Evolutionary conservation across 1,140 invertebrate species (phyloP), one percentile per base, ranked within the genome.

Genomic region (Tetragnatha versicolor): DNA sequence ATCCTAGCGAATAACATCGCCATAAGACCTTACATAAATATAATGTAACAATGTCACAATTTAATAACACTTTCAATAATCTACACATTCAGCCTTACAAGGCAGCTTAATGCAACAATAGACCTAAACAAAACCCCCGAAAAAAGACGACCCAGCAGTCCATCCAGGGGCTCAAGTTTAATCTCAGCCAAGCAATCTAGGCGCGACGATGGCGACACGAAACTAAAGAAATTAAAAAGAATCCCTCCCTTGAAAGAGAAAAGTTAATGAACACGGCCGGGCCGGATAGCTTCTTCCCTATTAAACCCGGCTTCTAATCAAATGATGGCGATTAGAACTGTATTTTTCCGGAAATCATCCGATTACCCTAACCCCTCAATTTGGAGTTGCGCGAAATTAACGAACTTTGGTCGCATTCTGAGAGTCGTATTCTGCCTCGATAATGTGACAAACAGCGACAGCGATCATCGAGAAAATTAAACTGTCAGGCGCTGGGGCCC

Each of bases 401-500:
- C 66, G 66, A 55, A 70, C 29, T 69, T 53, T 51, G 42, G 33
- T 51, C 47, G 22, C 35, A 45, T 51, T 42, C 42, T 73, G 53
- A 25, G 45, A 60, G 69, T 60, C 39, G 25, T n/a, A n/a, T n/a
- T n/a, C n/a, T n/a, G n/a, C n/a, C n/a, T n/a, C n/a, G 29, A 61
- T 60, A 73, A 60, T 61, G 70, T 73, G 70, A 73, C 70, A 73
- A 73, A 73, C 31, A 42, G n/a, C 35, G 70, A 58, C 53, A 55
- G 55, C 47, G 61, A 73, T 73, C 53, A 61, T 53, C 53, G 53
- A 73, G 70, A 73, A 73, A 73, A 73, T 73, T 73, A 73, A 73
- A 73, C 70, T 73, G 70, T 73, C 70, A 73, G 37, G 22, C 22
- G 58, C 25, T 73, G 58, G 45, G 53, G 42, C 47, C 47, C 70